These are phyloP conservation scores for Macroteleia sp. DNA, from an alignment of 2,888 invertebrate genomes.

Conservation along the genomic window DNA sequence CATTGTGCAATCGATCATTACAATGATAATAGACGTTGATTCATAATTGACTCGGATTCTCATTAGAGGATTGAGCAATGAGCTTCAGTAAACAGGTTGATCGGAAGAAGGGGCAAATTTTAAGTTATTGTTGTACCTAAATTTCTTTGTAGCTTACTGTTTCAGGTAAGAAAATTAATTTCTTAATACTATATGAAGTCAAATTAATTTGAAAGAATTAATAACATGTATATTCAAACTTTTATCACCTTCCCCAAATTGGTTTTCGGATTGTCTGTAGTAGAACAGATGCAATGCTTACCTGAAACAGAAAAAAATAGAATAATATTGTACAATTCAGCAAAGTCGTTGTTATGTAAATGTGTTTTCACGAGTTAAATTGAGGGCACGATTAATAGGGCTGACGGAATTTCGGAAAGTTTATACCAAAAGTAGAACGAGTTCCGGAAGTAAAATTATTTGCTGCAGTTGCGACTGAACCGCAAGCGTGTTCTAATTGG, in stretches of 20 bases:
- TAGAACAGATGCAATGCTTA: slow-evolving; percentile 33
- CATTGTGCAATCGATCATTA: slow-evolving; percentile 55
- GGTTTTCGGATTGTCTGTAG: too few relatives aligned
- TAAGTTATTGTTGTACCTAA: neutral
- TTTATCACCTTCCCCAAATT: too few relatives aligned
- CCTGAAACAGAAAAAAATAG: slow-evolving; percentile 35
- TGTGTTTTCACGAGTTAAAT: slow-evolving; percentile 54
- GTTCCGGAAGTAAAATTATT: slow-evolving; percentile 55
- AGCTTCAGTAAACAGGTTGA: slow-evolving; percentile 13
- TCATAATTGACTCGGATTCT: slow-evolving; percentile 48
- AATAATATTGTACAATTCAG: slow-evolving; percentile 20
- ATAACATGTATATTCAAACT: too few relatives aligned
- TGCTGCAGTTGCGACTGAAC: slow-evolving; percentile 51
- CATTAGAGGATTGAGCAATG: slow-evolving; percentile 38
- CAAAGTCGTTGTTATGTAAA: slow-evolving; percentile 49
- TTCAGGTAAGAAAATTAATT: too few relatives aligned
- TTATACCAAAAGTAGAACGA: slow-evolving; percentile 37
- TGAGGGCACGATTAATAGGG: slow-evolving; percentile 46
- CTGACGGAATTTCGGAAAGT: slow-evolving; percentile 53
- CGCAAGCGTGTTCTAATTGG: slow-evolving; percentile 57
- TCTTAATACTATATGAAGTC: too few relatives aligned
- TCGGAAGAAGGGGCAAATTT: neutral
- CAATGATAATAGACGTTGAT: slow-evolving; percentile 40
- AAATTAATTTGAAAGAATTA: too few relatives aligned
- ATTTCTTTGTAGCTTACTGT: too few relatives aligned